Conservation (phyloP, 2,113 vertebrate genomes). For the Centrocercus urophasianus region DNA sequence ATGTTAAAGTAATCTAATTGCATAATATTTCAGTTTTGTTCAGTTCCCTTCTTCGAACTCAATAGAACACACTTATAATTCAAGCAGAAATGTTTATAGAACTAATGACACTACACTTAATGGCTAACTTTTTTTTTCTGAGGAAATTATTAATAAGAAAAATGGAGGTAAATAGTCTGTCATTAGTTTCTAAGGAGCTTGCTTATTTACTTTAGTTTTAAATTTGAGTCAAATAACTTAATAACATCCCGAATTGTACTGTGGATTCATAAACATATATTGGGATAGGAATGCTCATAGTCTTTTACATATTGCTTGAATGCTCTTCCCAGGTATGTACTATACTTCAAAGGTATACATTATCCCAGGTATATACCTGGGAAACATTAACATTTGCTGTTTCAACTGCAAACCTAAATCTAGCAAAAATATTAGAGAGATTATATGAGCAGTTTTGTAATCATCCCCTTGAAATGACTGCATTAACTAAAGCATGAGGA, state of each 20-base stretch:
- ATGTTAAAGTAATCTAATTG: background rate
- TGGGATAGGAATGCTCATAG: background rate
- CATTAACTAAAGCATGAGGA: background rate
- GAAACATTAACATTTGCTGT: background rate
- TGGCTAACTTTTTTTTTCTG: background rate
- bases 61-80: background rate
- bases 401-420: background rate
- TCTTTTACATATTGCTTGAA: background rate
- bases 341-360: no score
- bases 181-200: constrained; percentile 29
- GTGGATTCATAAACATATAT: background rate
- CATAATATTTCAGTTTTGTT: constrained; percentile 16
- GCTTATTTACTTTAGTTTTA: constrained; percentile 40
- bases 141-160: constrained; percentile 14
- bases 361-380: background rate
- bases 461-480: background rate
- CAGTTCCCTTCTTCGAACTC: background rate
- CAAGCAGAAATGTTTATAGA: background rate
- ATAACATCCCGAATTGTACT: background rate
- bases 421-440: background rate
- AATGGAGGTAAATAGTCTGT: background rate
- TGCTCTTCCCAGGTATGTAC: background rate
- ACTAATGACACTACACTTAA: background rate
- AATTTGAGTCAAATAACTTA: background rate
- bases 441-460: background rate